Base-by-base conservation (phyloP, 2,113 vertebrate species). In the Eidolon helvum region DNA sequence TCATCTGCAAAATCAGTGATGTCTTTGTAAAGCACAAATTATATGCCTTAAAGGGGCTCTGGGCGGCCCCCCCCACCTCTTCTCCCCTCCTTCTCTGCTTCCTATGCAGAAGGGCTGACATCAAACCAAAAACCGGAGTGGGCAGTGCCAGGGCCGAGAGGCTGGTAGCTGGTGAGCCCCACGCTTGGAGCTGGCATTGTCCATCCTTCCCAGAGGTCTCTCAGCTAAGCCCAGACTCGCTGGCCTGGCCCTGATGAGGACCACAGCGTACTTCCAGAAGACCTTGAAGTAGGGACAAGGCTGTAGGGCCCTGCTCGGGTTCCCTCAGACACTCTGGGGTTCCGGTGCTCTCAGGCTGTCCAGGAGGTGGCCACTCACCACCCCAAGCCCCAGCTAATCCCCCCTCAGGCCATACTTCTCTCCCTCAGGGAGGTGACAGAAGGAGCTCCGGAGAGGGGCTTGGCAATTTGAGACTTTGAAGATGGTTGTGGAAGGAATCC, bases 31-130 rank as follows among this genome's bases (percentile, higher is more conserved):
- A 91, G 94, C 92, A 98, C 98, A 97, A 92, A 95, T 97, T 97
- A 96, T 96, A 95, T 98, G 97, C 98, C 97, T 98, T 99, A 98
- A 98, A 66, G 33, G 59, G 98, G 91, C 83, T 95, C 94, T 94
- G 97, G 96, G 86, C 40, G 24, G n/a, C 38, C 75, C 35, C 53
- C 59, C 80, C 96, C 28, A 50, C 50, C 15, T 50, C 11, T 43
- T 35, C 78, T 45, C 5, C 48, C 92, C 66, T 92, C 38, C 55
- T 12, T n/a, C 45, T 45, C 30, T 1, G 3, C 86, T 94, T 96
- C 1, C 0, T 57, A 7, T 55, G 57, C 35, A 74, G 48, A 97
- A 90, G 96, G 83, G 80, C 92, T 96, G 84, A 83, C 95, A 83
- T 95, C 97, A 82, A 97, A 97, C 94, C 96, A 88, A 94, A 96